Percentiles rank a stretch among this genome's conserved stretches.
These are phyloP conservation scores for Andrena trimmerana DNA, from an alignment of 2,888 invertebrate genomes.

Conservation along the genomic window DNA sequence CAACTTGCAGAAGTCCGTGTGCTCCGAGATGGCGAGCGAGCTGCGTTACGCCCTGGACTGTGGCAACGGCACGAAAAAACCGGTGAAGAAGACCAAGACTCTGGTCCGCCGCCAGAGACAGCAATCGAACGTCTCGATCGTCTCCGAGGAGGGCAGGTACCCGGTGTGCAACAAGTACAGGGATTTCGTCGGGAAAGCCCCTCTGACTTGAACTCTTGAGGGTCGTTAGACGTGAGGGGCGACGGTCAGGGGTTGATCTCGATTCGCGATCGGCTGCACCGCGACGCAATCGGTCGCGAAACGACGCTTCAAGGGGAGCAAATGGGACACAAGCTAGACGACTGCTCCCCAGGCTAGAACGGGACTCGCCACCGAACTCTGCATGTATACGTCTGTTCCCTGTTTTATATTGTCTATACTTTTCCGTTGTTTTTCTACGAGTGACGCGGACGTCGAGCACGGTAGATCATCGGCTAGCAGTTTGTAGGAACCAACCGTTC, in stretches of 20 bases:
- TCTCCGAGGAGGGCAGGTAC: constrained; percentile 73
- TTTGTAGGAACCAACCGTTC: constrained; percentile 40
- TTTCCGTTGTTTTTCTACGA: constrained; percentile 19
- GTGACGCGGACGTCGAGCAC: constrained; percentile 32
- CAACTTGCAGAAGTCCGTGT: constrained; percentile 88
- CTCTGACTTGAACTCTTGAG: constrained; percentile 70
- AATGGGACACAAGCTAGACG: constrained; percentile 8
- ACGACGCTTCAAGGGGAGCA: constrained; percentile 1
- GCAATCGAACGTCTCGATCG: constrained; percentile 76
- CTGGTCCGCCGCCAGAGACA: constrained; percentile 69
- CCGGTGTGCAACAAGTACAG: constrained; percentile 76
- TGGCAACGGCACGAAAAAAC: constrained; percentile 81
- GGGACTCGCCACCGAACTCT: constrained; percentile 27
- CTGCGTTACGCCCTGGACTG: constrained; percentile 90
- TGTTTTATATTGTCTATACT: neutral
- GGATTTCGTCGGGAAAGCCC: constrained; percentile 79
- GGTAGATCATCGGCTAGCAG: constrained; percentile 38
- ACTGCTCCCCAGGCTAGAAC: constrained; percentile 13
- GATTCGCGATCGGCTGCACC: constrained; percentile 16
- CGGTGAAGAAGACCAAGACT: constrained; percentile 67
- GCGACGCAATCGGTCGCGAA: constrained; percentile 25
- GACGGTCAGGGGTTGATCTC: neutral
- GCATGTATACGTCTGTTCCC: constrained; percentile 19
- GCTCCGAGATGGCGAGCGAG: constrained; percentile 91
- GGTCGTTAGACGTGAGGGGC: neutral